Conservation (phyloP, 2,888 invertebrate species). For the Scaptomyza parva region DNA sequence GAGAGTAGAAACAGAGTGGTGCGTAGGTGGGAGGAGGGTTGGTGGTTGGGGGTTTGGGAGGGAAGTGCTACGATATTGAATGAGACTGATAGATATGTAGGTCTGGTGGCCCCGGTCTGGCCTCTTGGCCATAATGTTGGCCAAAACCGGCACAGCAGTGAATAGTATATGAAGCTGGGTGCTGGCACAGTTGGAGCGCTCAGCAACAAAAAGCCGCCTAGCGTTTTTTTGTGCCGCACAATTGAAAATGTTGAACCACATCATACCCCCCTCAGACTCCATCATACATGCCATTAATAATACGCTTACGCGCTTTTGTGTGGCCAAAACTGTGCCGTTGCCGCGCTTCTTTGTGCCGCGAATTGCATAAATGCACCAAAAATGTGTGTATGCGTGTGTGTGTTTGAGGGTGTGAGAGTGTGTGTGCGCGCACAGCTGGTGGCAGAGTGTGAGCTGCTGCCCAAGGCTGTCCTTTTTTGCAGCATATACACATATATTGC, state of each 20-base stretch:
- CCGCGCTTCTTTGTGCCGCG: conserved; percentile 15
- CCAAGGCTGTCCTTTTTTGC: conserved; percentile 40
- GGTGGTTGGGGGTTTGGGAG: no score
- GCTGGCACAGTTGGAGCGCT: conserved; percentile 6
- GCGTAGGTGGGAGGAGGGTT: no score
- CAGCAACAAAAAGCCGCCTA: conserved; percentile 20
- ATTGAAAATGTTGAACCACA: conserved; percentile 49
- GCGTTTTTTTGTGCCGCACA: conserved; percentile 47
- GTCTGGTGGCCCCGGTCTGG: conserved; percentile 1
- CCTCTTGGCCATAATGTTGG: conserved; percentile 43
- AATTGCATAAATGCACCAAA: conserved; percentile 52
- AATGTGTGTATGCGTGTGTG: conserved; percentile 1
- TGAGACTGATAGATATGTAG: conserved; percentile 50
- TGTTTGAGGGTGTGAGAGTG: conserved; percentile 3
- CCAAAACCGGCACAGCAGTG: conserved; percentile 61
- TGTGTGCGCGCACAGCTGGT: conserved; percentile 32
- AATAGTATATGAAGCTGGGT: conserved; percentile 61
- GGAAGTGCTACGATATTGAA: conserved; percentile 32
- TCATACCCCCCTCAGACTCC: neutral
- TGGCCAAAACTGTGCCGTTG: conserved; percentile 36
- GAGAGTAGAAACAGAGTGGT: conserved; percentile 23
- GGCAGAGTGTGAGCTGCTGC: conserved; percentile 15
- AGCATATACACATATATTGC: conserved; percentile 23
- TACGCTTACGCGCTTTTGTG: conserved; percentile 80
- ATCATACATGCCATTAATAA: conserved; percentile 67